Evolutionary conservation across 2,888 invertebrate species (phyloP), one percentile per base, ranked within the genome.

Genomic region (Ariolimax columbianus): DNA sequence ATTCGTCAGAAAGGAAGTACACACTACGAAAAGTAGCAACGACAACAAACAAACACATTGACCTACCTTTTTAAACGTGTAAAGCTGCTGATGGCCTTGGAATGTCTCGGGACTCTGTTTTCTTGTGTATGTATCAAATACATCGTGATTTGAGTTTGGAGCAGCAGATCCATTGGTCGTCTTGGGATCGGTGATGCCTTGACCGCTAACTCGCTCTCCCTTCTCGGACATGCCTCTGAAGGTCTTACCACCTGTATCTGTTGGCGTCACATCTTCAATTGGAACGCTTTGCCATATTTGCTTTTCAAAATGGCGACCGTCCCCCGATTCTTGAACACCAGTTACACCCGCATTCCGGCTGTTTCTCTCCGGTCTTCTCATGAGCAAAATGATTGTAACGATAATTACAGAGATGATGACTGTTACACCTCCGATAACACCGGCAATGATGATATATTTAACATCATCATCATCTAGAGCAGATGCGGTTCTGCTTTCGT

Each of bases 281-380:
- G 88, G 88, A 40, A 88, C 88, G 73, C 88, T 88, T 55, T 88
- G 88, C 88, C 88, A 88, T 33, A 88, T 78, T 84, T 88, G 88
- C 38, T 88, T 88, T 47, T 88, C 88, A 55, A 86, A 87, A 40
- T 88, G 85, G 43, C 88, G 83, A 0, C 84, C 88, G 55, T 88
- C 88, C 0, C 88, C 88, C 26, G 87, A 87, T 47, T 88, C 88
- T 72, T 88, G 88, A 2, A 88, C 87, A 4, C 88, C 86, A n/a
- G 84, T 77, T 19, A 84, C 78, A 1, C 84, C 85, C 14, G 86
- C 78, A 11, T 40, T 75, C 23, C 88, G 77, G 38, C 70, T 77
- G 33, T 83, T 77, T 26, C 84, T 72, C 43, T 84, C 85, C 38
- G 87, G 83, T 26, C 89, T 75, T 43, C 87, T 66, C 38, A 89